Conservation (phyloP, 2,113 vertebrate species). For the Protobothrops flavoviridis region DNA sequence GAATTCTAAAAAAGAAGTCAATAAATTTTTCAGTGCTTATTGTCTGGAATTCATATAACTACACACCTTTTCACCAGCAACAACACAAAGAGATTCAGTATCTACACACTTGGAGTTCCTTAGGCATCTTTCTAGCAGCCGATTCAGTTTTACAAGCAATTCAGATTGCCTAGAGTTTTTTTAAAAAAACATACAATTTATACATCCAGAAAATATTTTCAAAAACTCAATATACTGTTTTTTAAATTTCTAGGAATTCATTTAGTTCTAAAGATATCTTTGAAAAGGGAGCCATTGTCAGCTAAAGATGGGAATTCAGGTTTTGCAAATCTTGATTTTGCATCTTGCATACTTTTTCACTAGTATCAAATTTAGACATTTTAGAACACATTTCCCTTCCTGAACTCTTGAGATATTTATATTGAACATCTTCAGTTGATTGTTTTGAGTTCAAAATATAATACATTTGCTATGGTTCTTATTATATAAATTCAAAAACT, state of each 20-base stretch:
- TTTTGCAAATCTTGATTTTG: background rate
- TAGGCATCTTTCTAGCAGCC: slow-evolving; percentile 90
- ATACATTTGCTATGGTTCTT: background rate
- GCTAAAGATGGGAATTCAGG: background rate
- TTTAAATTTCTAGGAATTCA: background rate
- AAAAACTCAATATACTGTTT: background rate
- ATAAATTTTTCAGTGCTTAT: background rate
- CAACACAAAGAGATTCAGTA: slow-evolving; percentile 93
- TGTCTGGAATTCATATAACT: background rate
- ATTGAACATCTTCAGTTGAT: background rate
- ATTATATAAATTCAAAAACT: background rate
- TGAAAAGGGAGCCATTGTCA: background rate
- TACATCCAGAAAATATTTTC: background rate
- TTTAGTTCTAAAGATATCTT: background rate
- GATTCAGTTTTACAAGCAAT: slow-evolving; percentile 88
- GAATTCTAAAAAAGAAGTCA: background rate
- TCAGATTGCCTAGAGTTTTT: slow-evolving; percentile 83
- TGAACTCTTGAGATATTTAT: background rate
- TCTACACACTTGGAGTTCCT: slow-evolving; percentile 95
- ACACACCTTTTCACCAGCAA: slow-evolving; percentile 93
- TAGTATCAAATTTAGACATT: background rate
- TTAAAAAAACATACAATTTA: background rate
- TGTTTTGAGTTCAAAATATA: background rate
- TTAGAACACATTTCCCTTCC: background rate
- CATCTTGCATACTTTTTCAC: background rate